A percentile compares a stretch with the other conserved stretches of the same genome.
Conservation (phyloP, 2,797 vertebrate species). For the Microtus californicus region DNA sequence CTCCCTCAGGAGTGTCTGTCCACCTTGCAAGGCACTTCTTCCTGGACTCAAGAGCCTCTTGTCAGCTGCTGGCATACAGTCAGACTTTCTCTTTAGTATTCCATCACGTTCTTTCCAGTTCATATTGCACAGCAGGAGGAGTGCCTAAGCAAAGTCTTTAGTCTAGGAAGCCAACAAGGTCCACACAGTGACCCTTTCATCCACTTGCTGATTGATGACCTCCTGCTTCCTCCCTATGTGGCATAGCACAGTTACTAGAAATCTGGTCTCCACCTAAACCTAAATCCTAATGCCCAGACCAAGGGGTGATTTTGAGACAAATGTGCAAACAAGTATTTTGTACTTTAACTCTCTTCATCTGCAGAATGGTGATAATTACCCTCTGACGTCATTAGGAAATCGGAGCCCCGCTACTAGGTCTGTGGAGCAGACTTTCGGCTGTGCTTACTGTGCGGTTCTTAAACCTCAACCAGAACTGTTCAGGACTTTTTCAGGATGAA, state of each 20-base stretch:
- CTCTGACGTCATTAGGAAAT: background rate
- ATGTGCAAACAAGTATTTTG: background rate
- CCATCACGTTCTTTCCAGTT: background rate
- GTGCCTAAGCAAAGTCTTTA: background rate
- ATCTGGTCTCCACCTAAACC: background rate
- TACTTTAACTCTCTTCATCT: background rate
- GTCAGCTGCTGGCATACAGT: background rate
- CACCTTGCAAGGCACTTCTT: background rate
- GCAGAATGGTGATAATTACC: background rate
- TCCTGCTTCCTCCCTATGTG: background rate
- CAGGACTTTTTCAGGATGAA: background rate
- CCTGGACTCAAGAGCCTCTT: background rate
- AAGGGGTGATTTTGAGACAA: background rate
- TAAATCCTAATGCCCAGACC: background rate
- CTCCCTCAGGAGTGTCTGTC: background rate
- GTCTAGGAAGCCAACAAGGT: background rate
- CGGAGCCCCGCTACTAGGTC: background rate
- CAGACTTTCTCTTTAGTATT: background rate
- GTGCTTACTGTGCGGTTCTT: background rate
- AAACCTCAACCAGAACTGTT: background rate
- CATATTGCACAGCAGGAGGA: background rate
- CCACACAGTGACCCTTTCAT: accelerated
- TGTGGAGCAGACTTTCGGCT: background rate
- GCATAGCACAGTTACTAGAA: background rate
- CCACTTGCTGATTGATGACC: background rate